Percentiles rank a stretch among this genome's conserved stretches.
phyloP scores from a whole-genome alignment of 2,797 vertebrate species.

The Lateolabrax maculatus region DNA sequence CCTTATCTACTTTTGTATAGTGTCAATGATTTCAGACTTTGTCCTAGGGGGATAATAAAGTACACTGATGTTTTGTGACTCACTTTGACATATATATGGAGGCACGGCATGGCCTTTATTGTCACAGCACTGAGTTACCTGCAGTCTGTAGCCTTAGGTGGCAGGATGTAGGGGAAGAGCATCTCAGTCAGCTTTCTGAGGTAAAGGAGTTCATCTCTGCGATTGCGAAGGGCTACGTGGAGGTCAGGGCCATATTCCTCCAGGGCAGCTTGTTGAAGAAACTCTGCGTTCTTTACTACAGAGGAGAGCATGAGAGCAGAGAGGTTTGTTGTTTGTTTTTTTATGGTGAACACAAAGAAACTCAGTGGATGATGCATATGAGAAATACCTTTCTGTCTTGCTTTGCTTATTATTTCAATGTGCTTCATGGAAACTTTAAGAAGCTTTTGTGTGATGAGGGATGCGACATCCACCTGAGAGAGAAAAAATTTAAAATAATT shows the following conservation, averaged over 20 bases:
- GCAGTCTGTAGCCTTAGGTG: slow-evolving; percentile 95
- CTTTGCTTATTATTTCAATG: slow-evolving; percentile 97
- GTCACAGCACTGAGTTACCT: slow-evolving; percentile 81
- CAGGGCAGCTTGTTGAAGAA: slow-evolving; percentile 94
- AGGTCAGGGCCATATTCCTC: slow-evolving; percentile 97
- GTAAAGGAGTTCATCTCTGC: slow-evolving; percentile 97
- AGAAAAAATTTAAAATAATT: not conserved
- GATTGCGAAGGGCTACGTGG: slow-evolving; percentile 93
- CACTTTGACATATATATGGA: not conserved
- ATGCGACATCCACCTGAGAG: slow-evolving; percentile 93
- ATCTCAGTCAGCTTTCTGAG: slow-evolving; percentile 96
- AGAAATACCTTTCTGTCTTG: slow-evolving; percentile 92
- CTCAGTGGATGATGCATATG: not conserved
- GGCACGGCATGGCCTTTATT: not conserved
- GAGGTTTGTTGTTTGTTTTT: not conserved
- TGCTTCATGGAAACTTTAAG: slow-evolving; percentile 98
- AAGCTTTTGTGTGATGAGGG: slow-evolving; percentile 93
- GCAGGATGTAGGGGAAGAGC: slow-evolving; percentile 95
- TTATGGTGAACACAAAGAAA: not conserved
- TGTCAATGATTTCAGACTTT: slow-evolving; percentile 17
- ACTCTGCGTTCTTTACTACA: slow-evolving; percentile 92
- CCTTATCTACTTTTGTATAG: slow-evolving; percentile 1
- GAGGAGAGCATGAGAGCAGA: slow-evolving; percentile 20
- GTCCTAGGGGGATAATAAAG: not conserved
- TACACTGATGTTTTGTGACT: not conserved